These are phyloP conservation scores for Bursaphelenchus okinawaensis DNA, from an alignment of 2,888 invertebrate species.

Conservation along the genomic window DNA sequence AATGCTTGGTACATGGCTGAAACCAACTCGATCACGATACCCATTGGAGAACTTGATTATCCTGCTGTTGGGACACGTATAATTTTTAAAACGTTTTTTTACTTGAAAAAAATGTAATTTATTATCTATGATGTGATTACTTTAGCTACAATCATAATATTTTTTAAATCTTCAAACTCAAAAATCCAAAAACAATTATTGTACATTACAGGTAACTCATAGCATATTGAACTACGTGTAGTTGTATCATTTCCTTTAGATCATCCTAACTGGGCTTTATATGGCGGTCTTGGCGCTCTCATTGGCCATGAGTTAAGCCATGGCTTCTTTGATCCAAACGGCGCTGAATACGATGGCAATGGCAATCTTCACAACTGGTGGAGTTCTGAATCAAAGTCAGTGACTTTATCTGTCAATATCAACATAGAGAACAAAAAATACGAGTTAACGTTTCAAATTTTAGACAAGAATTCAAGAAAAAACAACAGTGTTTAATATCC, in stretches of 20 bases:
- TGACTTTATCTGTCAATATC: neutral
- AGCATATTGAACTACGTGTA: too few species aligned
- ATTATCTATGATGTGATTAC: neutral
- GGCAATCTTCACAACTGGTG: conserved; percentile 38
- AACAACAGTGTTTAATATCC: conserved; percentile 19
- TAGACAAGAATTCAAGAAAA: conserved; percentile 17
- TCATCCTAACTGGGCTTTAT: conserved; percentile 28
- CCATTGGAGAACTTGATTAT: conserved; percentile 27
- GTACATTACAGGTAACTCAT: too few species aligned
- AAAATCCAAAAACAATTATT: too few species aligned
- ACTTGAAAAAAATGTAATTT: too few species aligned
- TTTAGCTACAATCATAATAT: too few species aligned
- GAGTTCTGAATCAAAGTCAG: conserved; percentile 15
- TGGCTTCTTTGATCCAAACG: conserved; percentile 24
- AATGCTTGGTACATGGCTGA: conserved; percentile 27
- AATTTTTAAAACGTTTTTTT: neutral
- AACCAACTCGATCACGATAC: conserved; percentile 25
- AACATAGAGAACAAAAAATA: neutral
- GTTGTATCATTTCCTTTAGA: neutral
- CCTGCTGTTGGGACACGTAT: conserved; percentile 21
- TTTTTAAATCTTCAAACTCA: too few species aligned
- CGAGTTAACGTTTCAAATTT: too few species aligned
- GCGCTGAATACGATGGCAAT: conserved; percentile 46
- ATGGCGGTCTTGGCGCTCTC: conserved; percentile 49
- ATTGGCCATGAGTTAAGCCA: conserved; percentile 47